A percentile compares a stretch with the other conserved stretches of the same genome.
phyloP scores from a whole-genome alignment of 2,797 vertebrate species.

The Darevskia mixta region DNA sequence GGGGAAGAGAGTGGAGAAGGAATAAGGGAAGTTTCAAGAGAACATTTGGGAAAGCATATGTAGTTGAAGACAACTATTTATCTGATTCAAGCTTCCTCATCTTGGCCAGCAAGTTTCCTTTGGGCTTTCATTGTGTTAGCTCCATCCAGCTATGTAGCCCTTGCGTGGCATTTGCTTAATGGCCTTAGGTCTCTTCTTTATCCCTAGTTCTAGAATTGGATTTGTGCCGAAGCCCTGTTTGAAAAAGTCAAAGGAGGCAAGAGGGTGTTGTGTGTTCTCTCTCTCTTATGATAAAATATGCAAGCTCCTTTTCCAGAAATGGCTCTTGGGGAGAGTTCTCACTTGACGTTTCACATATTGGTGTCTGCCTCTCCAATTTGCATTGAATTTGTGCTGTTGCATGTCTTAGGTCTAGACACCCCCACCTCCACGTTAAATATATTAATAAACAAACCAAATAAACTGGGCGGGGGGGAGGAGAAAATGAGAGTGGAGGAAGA shows the following conservation, averaged over 20 bases:
- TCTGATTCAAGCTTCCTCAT: not conserved
- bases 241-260: not conserved
- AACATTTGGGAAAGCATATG: not conserved
- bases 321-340: not conserved
- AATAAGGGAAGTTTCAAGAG: too few relatives aligned
- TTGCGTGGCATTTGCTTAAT: not conserved
- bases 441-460: slow-evolving; percentile 2
- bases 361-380: not conserved
- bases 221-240: not conserved
- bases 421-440: not conserved
- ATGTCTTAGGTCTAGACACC: not conserved
- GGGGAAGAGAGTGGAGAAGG: not conserved
- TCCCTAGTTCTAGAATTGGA: not conserved
- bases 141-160: not conserved
- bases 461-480: not conserved
- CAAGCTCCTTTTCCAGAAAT: not conserved
- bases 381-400: not conserved
- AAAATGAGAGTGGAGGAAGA: not conserved
- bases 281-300: not conserved
- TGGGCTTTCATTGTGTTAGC: not conserved
- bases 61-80: not conserved
- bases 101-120: not conserved
- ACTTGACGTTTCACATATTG: not conserved
- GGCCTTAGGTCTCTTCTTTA: not conserved
- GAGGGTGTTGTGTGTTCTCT: not conserved